Conservation (phyloP, 1,140 invertebrate genomes). For the Steinernema khuongi region DNA sequence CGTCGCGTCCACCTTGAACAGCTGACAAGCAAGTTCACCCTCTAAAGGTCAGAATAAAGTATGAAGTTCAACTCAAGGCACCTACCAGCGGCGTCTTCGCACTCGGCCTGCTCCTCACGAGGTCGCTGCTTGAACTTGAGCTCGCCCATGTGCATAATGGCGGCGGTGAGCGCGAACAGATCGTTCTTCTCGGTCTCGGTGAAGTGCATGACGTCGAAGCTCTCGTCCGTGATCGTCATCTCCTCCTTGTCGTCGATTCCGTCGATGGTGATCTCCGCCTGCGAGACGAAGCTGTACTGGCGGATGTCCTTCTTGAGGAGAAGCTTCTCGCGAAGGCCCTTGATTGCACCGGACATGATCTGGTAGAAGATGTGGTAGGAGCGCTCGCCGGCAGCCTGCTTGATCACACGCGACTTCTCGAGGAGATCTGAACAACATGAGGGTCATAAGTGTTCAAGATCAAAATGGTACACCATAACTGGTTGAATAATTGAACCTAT, state of each 20-base stretch:
- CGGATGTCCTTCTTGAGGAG: slow-evolving; percentile 54
- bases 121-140: slow-evolving; percentile 99
- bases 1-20: slow-evolving; percentile 62
- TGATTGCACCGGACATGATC: slow-evolving; percentile 78
- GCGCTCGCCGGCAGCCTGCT: slow-evolving; percentile 91
- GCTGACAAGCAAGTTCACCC: slow-evolving; percentile 61
- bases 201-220: slow-evolving; percentile 96
- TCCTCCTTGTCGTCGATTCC: slow-evolving; percentile 93
- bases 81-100: background rate
- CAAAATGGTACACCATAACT: too few relatives aligned
- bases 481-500: too few relatives aligned
- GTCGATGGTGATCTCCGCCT: slow-evolving; percentile 93
- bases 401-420: slow-evolving; percentile 99
- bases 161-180: slow-evolving; percentile 90
- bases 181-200: slow-evolving; percentile 86
- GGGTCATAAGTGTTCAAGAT: too few relatives aligned
- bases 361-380: slow-evolving; percentile 99
- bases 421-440: slow-evolving; percentile 83
- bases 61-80: background rate
- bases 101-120: slow-evolving; percentile 88
- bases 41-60: slow-evolving; percentile 37
- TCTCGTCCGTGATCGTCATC: slow-evolving; percentile 82
- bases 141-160: slow-evolving; percentile 86
- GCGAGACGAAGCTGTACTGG: slow-evolving; percentile 73
- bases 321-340: slow-evolving; percentile 38